Evolutionary conservation across 2,888 invertebrate genomes (phyloP).

Genomic region (Corbicula japonica): DNA sequence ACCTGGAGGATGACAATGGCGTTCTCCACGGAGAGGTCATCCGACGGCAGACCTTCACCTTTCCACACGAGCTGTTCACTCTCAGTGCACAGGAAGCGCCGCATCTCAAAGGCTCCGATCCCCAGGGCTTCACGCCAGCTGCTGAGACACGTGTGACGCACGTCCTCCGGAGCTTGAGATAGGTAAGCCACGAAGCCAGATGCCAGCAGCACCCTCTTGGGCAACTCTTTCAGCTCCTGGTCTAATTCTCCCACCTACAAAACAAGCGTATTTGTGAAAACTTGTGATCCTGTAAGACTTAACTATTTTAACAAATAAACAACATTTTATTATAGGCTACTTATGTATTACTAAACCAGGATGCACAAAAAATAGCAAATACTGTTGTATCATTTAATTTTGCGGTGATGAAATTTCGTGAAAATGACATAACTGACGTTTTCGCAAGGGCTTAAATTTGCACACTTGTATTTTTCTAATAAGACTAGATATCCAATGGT

Average conservation of each 20-base stretch:
- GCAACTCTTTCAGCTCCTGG: constrained; percentile 89
- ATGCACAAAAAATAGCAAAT: too few species aligned
- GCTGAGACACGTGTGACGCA: constrained; percentile 88
- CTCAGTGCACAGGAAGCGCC: constrained; percentile 90
- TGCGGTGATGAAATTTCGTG: too few species aligned
- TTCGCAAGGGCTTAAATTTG: too few species aligned
- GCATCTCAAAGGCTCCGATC: constrained; percentile 88
- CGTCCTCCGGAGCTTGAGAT: constrained; percentile 91
- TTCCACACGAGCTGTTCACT: constrained; percentile 94
- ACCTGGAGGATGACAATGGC: constrained; percentile 93
- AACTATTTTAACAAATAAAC: too few species aligned
- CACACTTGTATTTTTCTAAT: too few species aligned
- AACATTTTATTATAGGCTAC: too few species aligned
- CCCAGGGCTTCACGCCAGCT: constrained; percentile 87
- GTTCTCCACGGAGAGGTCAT: constrained; percentile 93
- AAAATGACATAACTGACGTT: too few species aligned
- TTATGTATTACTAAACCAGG: too few species aligned
- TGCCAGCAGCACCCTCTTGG: constrained; percentile 90
- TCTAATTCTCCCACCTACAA: constrained; percentile 88
- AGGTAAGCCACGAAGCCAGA: constrained; percentile 93
- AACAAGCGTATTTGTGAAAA: too few species aligned
- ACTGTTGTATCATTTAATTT: too few species aligned
- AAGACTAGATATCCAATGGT: too few species aligned
- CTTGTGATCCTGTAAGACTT: too few species aligned
- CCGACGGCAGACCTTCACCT: constrained; percentile 93